Evolutionary conservation across 2,888 invertebrate species (phyloP).

Genomic region (Drosophila anomalipes): DNA sequence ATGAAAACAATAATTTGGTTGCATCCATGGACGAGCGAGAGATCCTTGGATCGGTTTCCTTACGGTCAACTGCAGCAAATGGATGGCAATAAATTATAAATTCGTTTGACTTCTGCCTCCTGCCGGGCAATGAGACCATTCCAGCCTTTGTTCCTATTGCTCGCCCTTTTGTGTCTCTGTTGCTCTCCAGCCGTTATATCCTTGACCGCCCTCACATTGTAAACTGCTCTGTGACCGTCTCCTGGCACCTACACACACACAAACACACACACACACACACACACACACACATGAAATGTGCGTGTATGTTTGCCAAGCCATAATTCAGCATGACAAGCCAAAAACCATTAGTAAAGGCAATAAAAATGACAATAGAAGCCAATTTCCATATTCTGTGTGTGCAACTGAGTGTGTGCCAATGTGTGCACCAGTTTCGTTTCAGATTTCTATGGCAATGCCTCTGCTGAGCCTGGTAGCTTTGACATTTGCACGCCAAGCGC

Average conservation of each 20-base stretch:
- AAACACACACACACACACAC: neutral
- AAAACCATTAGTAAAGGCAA: constrained; percentile 80
- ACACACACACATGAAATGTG: neutral
- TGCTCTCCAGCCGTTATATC: constrained; percentile 67
- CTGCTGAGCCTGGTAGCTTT: constrained; percentile 9
- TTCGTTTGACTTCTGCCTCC: constrained; percentile 81
- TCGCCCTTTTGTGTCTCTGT: constrained; percentile 7
- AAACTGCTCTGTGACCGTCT: constrained; percentile 49
- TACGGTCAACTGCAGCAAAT: constrained; percentile 77
- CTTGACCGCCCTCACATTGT: constrained; percentile 76
- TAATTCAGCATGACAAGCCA: constrained; percentile 79
- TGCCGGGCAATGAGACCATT: constrained; percentile 52
- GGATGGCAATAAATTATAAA: constrained; percentile 75
- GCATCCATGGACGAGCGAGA: constrained; percentile 24
- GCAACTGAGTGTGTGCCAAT: constrained; percentile 10
- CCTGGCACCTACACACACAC: constrained; percentile 54
- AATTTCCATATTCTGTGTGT: constrained; percentile 75
- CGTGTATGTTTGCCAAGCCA: constrained; percentile 54
- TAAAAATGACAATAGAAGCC: constrained; percentile 81
- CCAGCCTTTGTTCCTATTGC: constrained; percentile 38
- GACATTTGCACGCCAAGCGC: constrained; percentile 39
- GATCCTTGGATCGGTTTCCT: constrained; percentile 42
- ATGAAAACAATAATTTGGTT: constrained; percentile 76
- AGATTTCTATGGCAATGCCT: constrained; percentile 13
- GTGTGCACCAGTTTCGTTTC: constrained; percentile 17